These are phyloP conservation scores for Dryobota labecula DNA, from an alignment of 2,888 invertebrate species.

Conservation along the genomic window DNA sequence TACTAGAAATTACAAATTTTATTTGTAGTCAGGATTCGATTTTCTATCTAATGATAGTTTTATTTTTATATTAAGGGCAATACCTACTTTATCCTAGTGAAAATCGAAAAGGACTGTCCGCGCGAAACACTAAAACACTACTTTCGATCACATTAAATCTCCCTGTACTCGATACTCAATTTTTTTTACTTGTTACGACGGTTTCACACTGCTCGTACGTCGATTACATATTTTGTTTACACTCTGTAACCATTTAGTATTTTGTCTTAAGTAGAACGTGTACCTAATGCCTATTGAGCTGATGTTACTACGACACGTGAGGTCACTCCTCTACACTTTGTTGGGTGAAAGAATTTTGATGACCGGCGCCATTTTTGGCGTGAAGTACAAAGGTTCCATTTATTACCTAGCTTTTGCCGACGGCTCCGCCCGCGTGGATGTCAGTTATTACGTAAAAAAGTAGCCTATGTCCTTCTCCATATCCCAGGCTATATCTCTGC, in stretches of 20 bases:
- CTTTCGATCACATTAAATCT: neutral
- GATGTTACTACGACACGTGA: conserved; percentile 42
- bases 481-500: too few relatives aligned
- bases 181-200: conserved; percentile 6
- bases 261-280: conserved; percentile 20
- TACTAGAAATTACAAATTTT: too few relatives aligned
- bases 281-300: conserved; percentile 1
- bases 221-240: conserved; percentile 27
- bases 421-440: too few relatives aligned
- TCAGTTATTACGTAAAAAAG: too few relatives aligned
- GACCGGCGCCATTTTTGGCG: conserved; percentile 15
- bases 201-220: conserved; percentile 29
- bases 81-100: too few relatives aligned
- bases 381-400: conserved; percentile 8
- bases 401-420: too few relatives aligned
- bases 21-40: too few relatives aligned
- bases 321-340: conserved; percentile 17
- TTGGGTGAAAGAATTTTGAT: conserved; percentile 34
- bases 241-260: conserved; percentile 13
- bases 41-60: too few relatives aligned
- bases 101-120: too few relatives aligned
- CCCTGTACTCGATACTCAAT: neutral
- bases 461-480: too few relatives aligned
- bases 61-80: too few relatives aligned
- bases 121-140: neutral